Evolutionary conservation across 2,888 invertebrate species (phyloP).

Genomic region (Cenopis cana): DNA sequence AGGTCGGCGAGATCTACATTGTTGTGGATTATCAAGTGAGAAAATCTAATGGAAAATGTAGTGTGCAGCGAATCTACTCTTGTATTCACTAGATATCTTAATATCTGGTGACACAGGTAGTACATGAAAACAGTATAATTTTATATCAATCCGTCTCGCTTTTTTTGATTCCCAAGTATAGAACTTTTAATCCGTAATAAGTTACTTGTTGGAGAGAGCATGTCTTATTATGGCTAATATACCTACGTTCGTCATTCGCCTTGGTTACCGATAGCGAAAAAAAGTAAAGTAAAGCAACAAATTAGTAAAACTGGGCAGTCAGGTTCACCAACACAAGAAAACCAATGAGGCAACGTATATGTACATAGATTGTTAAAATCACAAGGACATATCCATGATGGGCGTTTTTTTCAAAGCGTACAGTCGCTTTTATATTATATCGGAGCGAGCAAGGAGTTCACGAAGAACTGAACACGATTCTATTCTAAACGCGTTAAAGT

Average conservation of each 20-base stretch:
- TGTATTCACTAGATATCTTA: conserved; percentile 10
- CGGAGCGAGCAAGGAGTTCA: too few relatives aligned
- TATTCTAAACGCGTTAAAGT: too few relatives aligned
- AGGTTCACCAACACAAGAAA: background rate
- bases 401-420: background rate
- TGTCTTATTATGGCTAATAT: too few relatives aligned
- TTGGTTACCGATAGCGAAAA: background rate
- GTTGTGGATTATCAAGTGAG: conserved; percentile 39
- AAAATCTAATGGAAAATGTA: conserved; percentile 36
- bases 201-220: too few relatives aligned
- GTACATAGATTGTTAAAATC: too few relatives aligned
- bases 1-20: conserved; percentile 40
- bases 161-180: background rate
- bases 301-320: background rate
- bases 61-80: conserved; percentile 1
- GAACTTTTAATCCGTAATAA: background rate
- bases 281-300: background rate
- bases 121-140: background rate
- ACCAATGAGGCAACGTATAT: background rate
- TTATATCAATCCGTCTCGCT: too few relatives aligned
- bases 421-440: too few relatives aligned
- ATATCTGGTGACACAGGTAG: background rate
- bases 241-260: background rate
- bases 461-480: too few relatives aligned
- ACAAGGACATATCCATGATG: too few relatives aligned